Conservation (phyloP, 1,140 invertebrate genomes). For the Heliconius congener region DNA sequence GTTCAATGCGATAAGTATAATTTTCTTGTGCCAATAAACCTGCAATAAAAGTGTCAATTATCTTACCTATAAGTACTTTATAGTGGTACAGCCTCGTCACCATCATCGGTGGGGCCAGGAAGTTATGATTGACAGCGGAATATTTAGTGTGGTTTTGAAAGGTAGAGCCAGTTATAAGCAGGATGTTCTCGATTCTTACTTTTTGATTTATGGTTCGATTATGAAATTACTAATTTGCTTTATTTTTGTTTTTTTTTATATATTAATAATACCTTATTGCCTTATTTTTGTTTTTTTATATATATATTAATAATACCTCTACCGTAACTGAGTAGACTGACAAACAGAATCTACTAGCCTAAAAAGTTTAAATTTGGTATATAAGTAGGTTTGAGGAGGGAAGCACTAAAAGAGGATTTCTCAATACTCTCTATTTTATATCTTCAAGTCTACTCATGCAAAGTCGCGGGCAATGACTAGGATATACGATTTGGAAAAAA, state of each 20-base stretch:
- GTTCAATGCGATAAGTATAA: constrained; percentile 12
- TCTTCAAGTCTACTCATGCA: too few species aligned
- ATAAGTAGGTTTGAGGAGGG: too few species aligned
- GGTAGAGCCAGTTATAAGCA: constrained; percentile 8
- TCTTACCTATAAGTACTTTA: constrained; percentile 13
- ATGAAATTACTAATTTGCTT: background rate
- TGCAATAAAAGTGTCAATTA: constrained; percentile 32
- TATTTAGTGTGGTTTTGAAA: constrained; percentile 15
- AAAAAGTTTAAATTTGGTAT: too few species aligned
- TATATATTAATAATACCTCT: background rate
- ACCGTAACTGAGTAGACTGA: too few species aligned
- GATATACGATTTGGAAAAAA: too few species aligned
- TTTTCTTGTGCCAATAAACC: constrained; percentile 21
- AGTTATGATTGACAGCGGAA: constrained; percentile 21
- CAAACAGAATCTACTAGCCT: too few species aligned
- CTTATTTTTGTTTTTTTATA: too few species aligned
- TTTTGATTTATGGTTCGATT: background rate
- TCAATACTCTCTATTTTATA: too few species aligned
- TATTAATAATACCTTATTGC: background rate
- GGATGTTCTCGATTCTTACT: constrained; percentile 4
- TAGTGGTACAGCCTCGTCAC: constrained; percentile 23
- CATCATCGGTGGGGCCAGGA: constrained; percentile 16
- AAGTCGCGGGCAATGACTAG: too few species aligned
- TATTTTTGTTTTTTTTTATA: background rate
- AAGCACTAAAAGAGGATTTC: too few species aligned